Evolutionary conservation across 2,113 vertebrate genomes (phyloP).

Genomic region (Aegithalos caudatus): DNA sequence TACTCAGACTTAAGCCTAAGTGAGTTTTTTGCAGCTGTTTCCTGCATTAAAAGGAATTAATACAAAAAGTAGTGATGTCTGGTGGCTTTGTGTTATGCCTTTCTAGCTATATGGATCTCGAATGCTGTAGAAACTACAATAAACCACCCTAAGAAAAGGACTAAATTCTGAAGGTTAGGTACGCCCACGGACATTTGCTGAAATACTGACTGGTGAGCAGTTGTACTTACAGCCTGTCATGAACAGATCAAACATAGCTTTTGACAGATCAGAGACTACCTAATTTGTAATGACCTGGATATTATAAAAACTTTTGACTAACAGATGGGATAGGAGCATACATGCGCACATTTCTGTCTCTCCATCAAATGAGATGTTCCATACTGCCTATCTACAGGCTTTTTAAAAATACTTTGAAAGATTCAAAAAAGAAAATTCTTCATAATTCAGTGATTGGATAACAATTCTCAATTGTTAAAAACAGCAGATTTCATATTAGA

Average conservation of each 20-base stretch:
- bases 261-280: not conserved
- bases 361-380: not conserved
- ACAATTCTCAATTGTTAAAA: not conserved
- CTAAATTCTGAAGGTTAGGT: not conserved
- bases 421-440: not conserved
- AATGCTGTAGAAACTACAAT: not conserved
- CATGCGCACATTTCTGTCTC: not conserved
- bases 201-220: not conserved
- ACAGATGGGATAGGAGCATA: not conserved
- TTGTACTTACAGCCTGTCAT: not conserved
- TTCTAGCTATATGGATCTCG: not conserved
- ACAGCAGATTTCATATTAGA: not conserved
- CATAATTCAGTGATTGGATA: not conserved
- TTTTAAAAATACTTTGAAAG: not conserved
- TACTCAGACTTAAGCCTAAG: not conserved
- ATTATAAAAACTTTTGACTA: not conserved
- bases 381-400: not conserved
- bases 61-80: not conserved
- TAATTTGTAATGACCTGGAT: not conserved
- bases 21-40: not conserved
- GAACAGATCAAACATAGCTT: not conserved
- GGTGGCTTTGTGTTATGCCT: not conserved
- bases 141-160: not conserved
- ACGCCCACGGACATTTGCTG: not conserved
- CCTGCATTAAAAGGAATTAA: not conserved